phyloP scores from a whole-genome alignment of 1,140 invertebrate genomes.

The Hyles vespertilio region DNA sequence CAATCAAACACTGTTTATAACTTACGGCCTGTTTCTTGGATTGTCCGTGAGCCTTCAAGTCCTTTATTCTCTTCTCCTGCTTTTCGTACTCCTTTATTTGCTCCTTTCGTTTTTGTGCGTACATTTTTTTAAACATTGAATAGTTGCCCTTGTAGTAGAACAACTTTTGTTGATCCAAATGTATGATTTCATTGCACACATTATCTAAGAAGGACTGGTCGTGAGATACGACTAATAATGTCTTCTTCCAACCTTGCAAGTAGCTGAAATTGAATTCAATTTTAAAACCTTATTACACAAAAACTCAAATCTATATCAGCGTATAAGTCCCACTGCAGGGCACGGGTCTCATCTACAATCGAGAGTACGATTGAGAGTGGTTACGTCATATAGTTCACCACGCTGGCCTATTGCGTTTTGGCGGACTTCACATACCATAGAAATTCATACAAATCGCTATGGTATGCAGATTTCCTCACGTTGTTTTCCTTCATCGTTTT shows the following conservation, averaged over 20 bases:
- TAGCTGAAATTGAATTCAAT: constrained; percentile 78
- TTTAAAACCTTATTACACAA: too few species aligned
- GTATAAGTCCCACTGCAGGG: too few species aligned
- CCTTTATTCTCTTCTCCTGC: constrained; percentile 96
- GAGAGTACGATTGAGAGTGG: too few species aligned
- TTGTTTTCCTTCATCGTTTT: too few species aligned
- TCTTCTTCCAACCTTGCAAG: constrained; percentile 98
- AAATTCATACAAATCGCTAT: too few species aligned
- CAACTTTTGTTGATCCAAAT: constrained; percentile 95
- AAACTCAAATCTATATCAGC: too few species aligned
- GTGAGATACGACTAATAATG: constrained; percentile 97
- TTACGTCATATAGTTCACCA: too few species aligned
- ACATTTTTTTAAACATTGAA: constrained; percentile 99
- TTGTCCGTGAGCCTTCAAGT: constrained; percentile 95
- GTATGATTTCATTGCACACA: constrained; percentile 99
- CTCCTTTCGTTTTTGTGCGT: constrained; percentile 95
- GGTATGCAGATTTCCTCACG: too few species aligned
- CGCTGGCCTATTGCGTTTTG: too few species aligned
- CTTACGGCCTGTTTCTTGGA: constrained; percentile 94
- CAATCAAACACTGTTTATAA: constrained; percentile 17
- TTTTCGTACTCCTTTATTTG: constrained; percentile 98
- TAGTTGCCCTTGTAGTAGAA: constrained; percentile 99
- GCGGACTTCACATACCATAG: too few species aligned
- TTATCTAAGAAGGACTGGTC: constrained; percentile 99
- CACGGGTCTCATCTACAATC: too few species aligned